Conservation (phyloP, 2,888 invertebrate genomes). For the Cheilosia pagana region DNA sequence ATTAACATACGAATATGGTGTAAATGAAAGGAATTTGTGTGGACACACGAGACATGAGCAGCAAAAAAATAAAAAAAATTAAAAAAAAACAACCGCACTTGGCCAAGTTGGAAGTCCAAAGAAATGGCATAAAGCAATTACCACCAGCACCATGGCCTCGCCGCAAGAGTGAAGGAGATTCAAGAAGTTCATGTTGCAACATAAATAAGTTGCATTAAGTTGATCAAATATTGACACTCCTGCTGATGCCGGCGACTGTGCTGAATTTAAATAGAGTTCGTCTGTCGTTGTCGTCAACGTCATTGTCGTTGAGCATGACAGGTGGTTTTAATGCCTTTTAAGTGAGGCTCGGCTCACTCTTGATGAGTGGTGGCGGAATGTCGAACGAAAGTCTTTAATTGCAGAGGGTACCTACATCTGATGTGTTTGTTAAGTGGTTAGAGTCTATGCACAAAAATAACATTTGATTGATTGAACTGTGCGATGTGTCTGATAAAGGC, state of each 20-base stretch:
- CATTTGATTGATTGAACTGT: conserved; percentile 10
- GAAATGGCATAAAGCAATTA: conserved; percentile 70
- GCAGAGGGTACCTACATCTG: conserved; percentile 9
- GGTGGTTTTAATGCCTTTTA: conserved; percentile 69
- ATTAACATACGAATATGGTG: conserved; percentile 75
- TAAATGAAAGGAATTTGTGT: conserved; percentile 73
- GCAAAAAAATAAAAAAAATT: conserved; percentile 2
- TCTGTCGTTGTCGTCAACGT: conserved; percentile 10
- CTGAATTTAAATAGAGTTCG: conserved; percentile 53
- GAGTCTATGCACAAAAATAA: conserved; percentile 5
- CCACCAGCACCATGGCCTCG: conserved; percentile 29
- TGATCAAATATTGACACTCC: conserved; percentile 74
- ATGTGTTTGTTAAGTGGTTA: conserved; percentile 29
- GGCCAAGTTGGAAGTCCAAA: conserved; percentile 51
- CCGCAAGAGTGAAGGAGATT: conserved; percentile 33
- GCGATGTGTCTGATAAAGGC: neutral
- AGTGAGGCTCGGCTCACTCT: conserved; percentile 41
- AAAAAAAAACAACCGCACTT: conserved; percentile 4
- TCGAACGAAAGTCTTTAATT: conserved; percentile 41
- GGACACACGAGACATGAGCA: conserved; percentile 56
- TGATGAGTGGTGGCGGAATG: conserved; percentile 50
- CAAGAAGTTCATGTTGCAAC: conserved; percentile 71
- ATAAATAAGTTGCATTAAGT: conserved; percentile 72
- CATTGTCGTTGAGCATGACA: conserved; percentile 49
- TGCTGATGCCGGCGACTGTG: neutral